Conservation (phyloP, 30 jellyfish, hydroid and myxozoan genomes). For the Hydractinia echinata region DNA sequence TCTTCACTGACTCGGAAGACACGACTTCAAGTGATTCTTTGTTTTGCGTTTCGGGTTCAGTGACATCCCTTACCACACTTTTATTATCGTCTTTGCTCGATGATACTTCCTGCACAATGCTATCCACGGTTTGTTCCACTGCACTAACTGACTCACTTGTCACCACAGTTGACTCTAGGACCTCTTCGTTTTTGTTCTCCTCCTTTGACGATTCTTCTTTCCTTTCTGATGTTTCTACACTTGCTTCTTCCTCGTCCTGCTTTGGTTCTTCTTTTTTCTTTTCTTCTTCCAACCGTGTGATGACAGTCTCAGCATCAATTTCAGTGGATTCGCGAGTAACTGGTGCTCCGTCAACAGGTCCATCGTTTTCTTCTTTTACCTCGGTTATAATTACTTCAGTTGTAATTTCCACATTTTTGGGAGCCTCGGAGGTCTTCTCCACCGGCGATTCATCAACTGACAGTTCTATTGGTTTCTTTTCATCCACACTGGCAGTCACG, state of each 20-base stretch:
- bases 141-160: too few relatives aligned
- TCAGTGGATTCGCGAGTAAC: constrained; percentile 3
- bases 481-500: background rate
- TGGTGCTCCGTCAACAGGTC: background rate
- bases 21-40: background rate
- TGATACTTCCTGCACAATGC: too few relatives aligned
- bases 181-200: background rate
- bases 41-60: background rate
- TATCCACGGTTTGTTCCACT: too few relatives aligned
- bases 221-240: background rate
- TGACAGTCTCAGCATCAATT: constrained; percentile 21
- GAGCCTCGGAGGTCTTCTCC: background rate
- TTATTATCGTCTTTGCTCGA: background rate
- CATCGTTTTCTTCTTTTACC: background rate
- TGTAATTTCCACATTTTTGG: background rate
- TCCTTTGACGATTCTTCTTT: background rate
- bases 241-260: background rate
- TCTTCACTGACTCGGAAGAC: background rate
- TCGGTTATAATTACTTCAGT: background rate
- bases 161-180: too few relatives aligned
- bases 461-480: background rate
- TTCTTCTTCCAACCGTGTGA: constrained; percentile 17
- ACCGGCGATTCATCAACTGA: background rate
- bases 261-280: background rate
- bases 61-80: background rate